Base-by-base conservation (phyloP, 2,888 invertebrate species). In the Microdon myrmicae region DNA sequence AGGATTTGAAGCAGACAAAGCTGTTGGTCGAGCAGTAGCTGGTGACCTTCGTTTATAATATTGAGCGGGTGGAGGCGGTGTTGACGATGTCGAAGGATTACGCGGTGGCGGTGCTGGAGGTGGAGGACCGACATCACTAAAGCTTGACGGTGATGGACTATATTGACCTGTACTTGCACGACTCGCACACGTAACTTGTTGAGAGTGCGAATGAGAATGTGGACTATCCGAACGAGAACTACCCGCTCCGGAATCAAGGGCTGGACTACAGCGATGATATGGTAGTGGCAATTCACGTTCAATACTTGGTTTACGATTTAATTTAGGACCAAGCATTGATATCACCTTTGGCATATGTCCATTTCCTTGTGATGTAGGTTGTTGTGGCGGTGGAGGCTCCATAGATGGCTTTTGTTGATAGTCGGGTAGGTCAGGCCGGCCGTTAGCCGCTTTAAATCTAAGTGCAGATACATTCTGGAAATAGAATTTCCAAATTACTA, bases 221-320 rank as follows among this genome's bases (percentile, higher is more conserved):
- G 93, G 94, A 77, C 92, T 93, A 75, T 94, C 94, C 4, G 94
- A 94, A 45, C 94, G 84, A 31, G 92, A 92, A 74, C 92, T 92
- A 37, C 92, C 92, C 8, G 92, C 92, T 10, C 92, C 93, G 45
- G 91, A 92, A 75, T 93, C 93, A 58, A 93, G 81, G 12, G 92
- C 92, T 5, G 94, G 94, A 76, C 93, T 93, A 39, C 91, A 90
- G 60, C 92, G 85, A 70, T 89, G 87, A 70, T 77, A 79, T 60
- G 77, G 74, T 13, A 74, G 66, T 68, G 85, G 87, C 54, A 90
- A 81, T 77, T 93, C 93, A 37, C 92, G 85, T 81, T 94, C 94
- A 68, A 94, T 85, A 79, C 93, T 94, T 25, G 93, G 92, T 76
- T 94, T 94, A 41, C 94, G 85, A 68, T 89, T 92, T 35, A 94